These are phyloP conservation scores for Coturnix japonica DNA, from an alignment of 2,113 vertebrate genomes.

Conservation along the genomic window DNA sequence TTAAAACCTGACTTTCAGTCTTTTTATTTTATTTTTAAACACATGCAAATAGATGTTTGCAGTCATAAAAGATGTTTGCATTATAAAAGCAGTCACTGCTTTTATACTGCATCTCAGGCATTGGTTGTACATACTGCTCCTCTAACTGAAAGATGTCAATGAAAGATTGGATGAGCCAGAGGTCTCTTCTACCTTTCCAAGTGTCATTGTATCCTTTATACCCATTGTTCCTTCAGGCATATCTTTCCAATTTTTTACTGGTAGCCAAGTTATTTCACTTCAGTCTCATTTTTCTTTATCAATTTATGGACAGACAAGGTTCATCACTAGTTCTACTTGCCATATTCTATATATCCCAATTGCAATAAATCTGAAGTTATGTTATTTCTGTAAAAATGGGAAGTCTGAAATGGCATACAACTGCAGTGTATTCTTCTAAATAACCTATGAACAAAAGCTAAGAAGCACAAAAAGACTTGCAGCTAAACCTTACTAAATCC, in stretches of 20 bases:
- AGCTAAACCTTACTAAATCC: neutral
- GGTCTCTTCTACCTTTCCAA: neutral
- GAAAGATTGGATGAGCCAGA: neutral
- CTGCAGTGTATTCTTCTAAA: neutral
- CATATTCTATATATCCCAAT: accelerated
- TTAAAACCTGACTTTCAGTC: neutral
- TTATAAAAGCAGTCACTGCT: neutral
- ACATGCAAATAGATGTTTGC: neutral
- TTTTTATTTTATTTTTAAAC: neutral
- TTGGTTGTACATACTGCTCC: accelerated
- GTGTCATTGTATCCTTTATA: neutral
- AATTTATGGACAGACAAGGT: neutral
- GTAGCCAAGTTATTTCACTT: neutral
- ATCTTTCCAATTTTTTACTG: neutral
- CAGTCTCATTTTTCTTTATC: neutral
- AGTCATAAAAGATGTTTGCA: no score
- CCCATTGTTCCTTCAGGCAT: neutral
- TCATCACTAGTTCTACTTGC: neutral
- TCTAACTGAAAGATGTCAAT: neutral
- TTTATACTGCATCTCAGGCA: neutral
- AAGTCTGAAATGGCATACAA: neutral
- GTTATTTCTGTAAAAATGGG: neutral
- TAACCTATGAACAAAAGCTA: neutral
- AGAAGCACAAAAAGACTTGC: neutral
- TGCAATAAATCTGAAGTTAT: neutral